Evolutionary conservation across 1,140 invertebrate species (phyloP), one percentile per base, ranked within the genome.

Genomic region (Lineus longissimus): DNA sequence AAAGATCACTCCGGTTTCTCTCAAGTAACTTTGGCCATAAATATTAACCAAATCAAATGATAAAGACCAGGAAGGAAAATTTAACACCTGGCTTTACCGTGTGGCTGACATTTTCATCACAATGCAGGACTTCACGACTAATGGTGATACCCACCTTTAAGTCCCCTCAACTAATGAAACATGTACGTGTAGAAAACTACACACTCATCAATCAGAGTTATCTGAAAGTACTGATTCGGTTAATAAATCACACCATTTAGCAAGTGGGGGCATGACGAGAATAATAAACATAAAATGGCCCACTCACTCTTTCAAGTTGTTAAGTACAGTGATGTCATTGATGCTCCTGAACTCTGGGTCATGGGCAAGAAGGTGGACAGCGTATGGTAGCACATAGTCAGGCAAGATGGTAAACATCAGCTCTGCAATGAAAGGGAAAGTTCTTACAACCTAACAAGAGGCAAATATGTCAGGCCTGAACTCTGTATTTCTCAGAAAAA

Each of bases 311-410:
- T 79, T 83, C 47, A 76, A 81, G 65, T 74, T 80, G 78, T 88
- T 88, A 19, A 94, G 84, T 70, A 93, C 89, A 13, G 85, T 82
- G 2, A 89, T 82, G 76, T 93, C 88, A 67, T 90, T 86, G 76
- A 90, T 87, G 64, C 86, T 84, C 27, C 88, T 89, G 71, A 91
- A 94, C 66, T 87, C 86, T 6, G 93, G 91, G 81, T 95, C 91
- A 79, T 98, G 93, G 2, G 94, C 90, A 17, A 98, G 85, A 31
- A 98, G 86, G 56, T 95, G 92, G 57, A 98, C 90, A 1, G 94
- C 91, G 81, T 96, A 97, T 57, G 95, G 92, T 69, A 97, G 80
- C 88, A 96, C 95, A 78, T 97, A 97, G 83, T 98, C 95, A 57
- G 95, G 95, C 76, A 84, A 66, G 33, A 81, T 63, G 15, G 72